These are phyloP conservation scores for Megatriorchis doriae DNA, from an alignment of 2,113 vertebrate genomes.

Conservation along the genomic window DNA sequence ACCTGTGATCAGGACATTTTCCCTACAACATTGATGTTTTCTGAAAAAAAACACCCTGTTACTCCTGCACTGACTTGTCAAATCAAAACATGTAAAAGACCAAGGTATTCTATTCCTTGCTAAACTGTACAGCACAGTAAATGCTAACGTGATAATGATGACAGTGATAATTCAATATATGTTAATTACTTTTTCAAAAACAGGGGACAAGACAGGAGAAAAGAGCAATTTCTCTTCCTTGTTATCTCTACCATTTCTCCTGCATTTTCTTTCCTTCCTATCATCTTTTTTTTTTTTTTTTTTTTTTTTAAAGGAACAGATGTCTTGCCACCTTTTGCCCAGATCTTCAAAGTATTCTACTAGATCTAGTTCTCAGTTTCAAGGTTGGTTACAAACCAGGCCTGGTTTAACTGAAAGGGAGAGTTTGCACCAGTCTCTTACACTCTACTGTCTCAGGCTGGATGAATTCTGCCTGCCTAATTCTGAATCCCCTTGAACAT, in stretches of 20 bases:
- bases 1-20: not conserved
- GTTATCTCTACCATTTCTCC: not conserved
- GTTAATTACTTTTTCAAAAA: not conserved
- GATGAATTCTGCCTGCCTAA: not conserved
- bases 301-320: not conserved
- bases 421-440: not conserved
- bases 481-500: constrained; percentile 15
- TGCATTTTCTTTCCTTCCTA: not conserved
- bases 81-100: not conserved
- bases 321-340: not conserved
- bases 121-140: not conserved
- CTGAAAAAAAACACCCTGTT: rapidly evolving
- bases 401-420: not conserved
- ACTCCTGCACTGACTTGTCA: not conserved
- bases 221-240: not conserved
- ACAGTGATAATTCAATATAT: not conserved
- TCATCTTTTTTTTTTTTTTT: not conserved
- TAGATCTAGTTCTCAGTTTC: not conserved
- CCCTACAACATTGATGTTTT: not conserved
- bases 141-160: not conserved
- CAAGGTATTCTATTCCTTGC: not conserved
- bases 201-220: not conserved
- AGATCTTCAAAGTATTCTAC: not conserved
- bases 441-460: not conserved
- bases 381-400: rapidly evolving